Percentiles rank a stretch among this genome's conserved stretches.
These are phyloP conservation scores for Andricus grossulariae DNA, from an alignment of 1,140 invertebrate genomes.

Conservation along the genomic window DNA sequence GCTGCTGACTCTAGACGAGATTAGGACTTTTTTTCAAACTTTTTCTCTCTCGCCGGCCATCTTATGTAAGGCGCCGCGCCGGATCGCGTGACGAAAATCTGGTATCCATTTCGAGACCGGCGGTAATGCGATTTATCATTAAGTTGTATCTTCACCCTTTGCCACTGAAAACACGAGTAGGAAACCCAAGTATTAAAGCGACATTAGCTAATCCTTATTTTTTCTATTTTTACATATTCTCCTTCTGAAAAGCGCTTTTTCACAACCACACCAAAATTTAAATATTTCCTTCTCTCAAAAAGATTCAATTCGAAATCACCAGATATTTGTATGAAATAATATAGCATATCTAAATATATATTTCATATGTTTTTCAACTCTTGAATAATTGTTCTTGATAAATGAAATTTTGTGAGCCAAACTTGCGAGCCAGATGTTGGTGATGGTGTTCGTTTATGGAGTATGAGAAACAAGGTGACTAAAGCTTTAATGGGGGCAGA, in stretches of 20 bases:
- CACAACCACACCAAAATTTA: too few species aligned
- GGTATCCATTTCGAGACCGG: slow-evolving; percentile 12
- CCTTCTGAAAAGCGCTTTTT: background rate
- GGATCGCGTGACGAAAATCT: slow-evolving; percentile 23
- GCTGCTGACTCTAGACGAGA: background rate
- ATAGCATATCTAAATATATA: too few species aligned
- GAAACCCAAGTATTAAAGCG: background rate
- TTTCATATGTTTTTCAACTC: too few species aligned
- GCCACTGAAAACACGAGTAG: slow-evolving; percentile 4
- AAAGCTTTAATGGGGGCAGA: too few species aligned
- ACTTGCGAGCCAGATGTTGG: too few species aligned
- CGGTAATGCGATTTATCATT: slow-evolving; percentile 18
- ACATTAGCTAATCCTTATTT: background rate
- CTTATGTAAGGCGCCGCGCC: background rate
- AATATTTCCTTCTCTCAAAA: too few species aligned
- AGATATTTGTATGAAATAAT: too few species aligned
- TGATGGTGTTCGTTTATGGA: too few species aligned
- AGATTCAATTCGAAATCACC: too few species aligned
- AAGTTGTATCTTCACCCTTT: slow-evolving; percentile 21
- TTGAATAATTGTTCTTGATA: too few species aligned
- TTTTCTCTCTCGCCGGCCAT: background rate
- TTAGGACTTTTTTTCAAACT: background rate
- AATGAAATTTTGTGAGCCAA: too few species aligned
- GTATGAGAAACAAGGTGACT: too few species aligned
- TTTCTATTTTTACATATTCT: background rate